Evolutionary conservation across 1,140 invertebrate genomes (phyloP).

Genomic region (Carposina sasakii): DNA sequence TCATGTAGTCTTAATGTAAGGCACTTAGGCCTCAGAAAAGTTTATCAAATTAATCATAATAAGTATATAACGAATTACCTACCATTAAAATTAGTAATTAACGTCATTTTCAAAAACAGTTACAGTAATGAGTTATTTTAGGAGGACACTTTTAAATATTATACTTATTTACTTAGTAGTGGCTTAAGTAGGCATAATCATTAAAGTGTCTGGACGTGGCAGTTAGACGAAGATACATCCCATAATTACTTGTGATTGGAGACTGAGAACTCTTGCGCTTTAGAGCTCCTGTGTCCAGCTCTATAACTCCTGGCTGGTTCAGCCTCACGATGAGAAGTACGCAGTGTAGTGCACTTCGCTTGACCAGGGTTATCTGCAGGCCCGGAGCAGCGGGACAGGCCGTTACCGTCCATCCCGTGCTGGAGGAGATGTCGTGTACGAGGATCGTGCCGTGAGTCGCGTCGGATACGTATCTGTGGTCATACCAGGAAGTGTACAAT

Average conservation of each 20-base stretch:
- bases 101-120: not conserved
- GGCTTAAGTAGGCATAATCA: no score
- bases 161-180: no score
- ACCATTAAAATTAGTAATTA: no score
- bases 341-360: slow-evolving; percentile 21
- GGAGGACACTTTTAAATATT: no score
- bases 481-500: slow-evolving; percentile 37
- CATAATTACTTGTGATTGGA: slow-evolving; percentile 31
- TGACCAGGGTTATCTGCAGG: slow-evolving; percentile 37
- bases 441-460: slow-evolving; percentile 72
- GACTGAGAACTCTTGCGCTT: slow-evolving; percentile 29
- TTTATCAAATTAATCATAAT: no score
- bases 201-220: no score
- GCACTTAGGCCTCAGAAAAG: no score
- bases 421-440: slow-evolving; percentile 68
- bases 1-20: no score
- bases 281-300: slow-evolving; percentile 37
- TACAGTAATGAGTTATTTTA: no score
- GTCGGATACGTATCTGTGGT: slow-evolving; percentile 70
- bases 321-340: slow-evolving; percentile 35
- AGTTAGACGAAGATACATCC: not conserved
- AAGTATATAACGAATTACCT: not conserved
- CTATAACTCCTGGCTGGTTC: slow-evolving; percentile 28
- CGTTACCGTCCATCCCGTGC: slow-evolving; percentile 55
- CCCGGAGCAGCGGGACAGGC: slow-evolving; percentile 27